Percentiles rank a stretch among this genome's conserved stretches.
phyloP scores from a whole-genome alignment of 2,113 vertebrate species.

The Trichomycterus rosablanca region DNA sequence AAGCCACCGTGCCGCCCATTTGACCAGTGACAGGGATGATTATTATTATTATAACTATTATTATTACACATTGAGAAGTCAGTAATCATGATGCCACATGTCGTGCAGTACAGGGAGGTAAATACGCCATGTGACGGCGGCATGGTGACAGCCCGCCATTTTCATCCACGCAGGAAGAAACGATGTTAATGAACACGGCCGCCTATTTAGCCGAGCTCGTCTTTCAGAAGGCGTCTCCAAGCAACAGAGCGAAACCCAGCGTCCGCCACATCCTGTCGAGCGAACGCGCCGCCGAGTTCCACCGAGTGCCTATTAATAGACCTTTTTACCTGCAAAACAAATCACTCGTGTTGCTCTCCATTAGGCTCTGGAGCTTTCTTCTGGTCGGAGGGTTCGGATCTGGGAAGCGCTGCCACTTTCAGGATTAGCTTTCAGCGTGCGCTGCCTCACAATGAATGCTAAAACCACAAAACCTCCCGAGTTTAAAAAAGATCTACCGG shows the following conservation, averaged over 20 bases:
- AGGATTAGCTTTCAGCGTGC: not conserved
- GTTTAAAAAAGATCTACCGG: conserved; percentile 1
- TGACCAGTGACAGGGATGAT: too few species aligned
- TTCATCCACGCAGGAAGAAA: conserved; percentile 44
- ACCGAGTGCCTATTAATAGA: conserved; percentile 58
- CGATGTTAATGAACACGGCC: conserved; percentile 60
- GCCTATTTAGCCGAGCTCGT: conserved; percentile 54
- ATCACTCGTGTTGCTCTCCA: conserved; percentile 54
- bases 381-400: conserved; percentile 21
- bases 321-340: conserved; percentile 60
- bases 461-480: not conserved
- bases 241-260: conserved; percentile 61
- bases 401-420: conserved; percentile 17
- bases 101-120: too few species aligned
- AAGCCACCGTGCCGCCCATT: too few species aligned
- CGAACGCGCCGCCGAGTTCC: conserved; percentile 44
- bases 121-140: conserved; percentile 33
- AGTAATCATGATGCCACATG: conserved; percentile 35
- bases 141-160: conserved; percentile 29
- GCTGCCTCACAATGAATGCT: not conserved
- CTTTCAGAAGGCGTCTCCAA: conserved; percentile 62
- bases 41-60: too few species aligned
- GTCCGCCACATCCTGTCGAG: conserved; percentile 60
- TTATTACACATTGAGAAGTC: conserved; percentile 21
- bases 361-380: conserved; percentile 32